Conservation (phyloP, 2,113 vertebrate species). For the Coregonus clupeaformis region DNA sequence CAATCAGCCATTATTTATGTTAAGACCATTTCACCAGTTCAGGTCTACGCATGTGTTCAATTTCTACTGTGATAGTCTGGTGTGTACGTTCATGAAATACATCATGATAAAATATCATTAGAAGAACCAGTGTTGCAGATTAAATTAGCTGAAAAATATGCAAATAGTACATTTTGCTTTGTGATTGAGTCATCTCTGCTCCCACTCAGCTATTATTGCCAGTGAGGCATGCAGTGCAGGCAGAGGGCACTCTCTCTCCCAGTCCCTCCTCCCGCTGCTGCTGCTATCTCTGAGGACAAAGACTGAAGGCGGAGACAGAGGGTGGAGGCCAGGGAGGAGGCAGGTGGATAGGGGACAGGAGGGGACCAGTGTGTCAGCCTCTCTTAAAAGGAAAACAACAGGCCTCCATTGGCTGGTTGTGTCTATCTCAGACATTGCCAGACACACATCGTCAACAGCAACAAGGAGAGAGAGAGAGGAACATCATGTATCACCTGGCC, state of each 20-base stretch:
- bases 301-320: background rate
- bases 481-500: constrained; percentile 21
- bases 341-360: background rate
- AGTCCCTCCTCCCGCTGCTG: background rate
- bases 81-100: background rate
- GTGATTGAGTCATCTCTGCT: background rate
- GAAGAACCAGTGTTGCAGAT: background rate
- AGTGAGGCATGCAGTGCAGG: constrained; percentile 7
- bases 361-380: background rate
- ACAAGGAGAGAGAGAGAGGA: constrained; percentile 9
- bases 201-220: background rate
- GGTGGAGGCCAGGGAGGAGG: background rate
- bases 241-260: background rate
- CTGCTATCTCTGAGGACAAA: constrained; percentile 6
- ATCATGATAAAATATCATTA: background rate
- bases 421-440: background rate
- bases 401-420: background rate
- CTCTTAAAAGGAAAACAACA: background rate
- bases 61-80: constrained; percentile 22
- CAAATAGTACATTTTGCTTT: background rate
- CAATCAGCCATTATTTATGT: background rate
- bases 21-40: constrained; percentile 22
- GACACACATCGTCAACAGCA: constrained; percentile 17
- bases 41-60: background rate
- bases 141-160: background rate